Base-by-base conservation (phyloP, 92 coral and sea anemone species). In the Siderastrea radians region DNA sequence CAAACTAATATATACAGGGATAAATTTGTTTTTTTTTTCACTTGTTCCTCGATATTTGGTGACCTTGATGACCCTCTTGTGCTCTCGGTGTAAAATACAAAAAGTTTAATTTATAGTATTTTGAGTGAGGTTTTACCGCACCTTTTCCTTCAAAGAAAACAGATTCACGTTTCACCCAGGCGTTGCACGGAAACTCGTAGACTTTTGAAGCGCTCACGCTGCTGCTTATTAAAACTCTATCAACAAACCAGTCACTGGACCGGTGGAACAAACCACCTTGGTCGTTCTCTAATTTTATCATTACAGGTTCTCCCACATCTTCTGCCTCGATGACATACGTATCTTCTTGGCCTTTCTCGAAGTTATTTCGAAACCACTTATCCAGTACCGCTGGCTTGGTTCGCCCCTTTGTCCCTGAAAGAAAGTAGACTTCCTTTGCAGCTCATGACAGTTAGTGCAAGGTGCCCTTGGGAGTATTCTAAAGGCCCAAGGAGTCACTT, bases 261-360 rank as follows among this genome's bases (percentile, higher is more conserved):
- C 83, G 80, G 11, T 14, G 69, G 49, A 68, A 59, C 55, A 38
- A 49, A 44, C 91, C 86, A 5, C 93, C 91, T 54, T 79, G 79
- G 79, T 91, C 89, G 57, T 96, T 94, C 66, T 91, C 93, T 7
- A 97, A 81, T 72, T 86, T 87, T 76, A 95, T 93, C 46, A 94
- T 63, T 46, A 87, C 45, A 59, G 96, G 88, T 26, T 95, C 97
- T 3, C 99, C 99, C 11, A 97, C 96, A 77, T 97, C 98, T 66
- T 78, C 87, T 11, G 89, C 93, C 59, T 91, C 85, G 46, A 95
- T 83, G 55, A 50, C 46, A 75, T 95, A 97, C 3, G 79, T 86
- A 65, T 95, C 98, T 70, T 84, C 78, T 15, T 84, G 90, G 1
- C 97, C 97, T 70, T 81, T 82, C 80, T 90, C 93, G 53, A 90